Conservation (phyloP, 1,140 invertebrate species). For the Delia radicum region DNA sequence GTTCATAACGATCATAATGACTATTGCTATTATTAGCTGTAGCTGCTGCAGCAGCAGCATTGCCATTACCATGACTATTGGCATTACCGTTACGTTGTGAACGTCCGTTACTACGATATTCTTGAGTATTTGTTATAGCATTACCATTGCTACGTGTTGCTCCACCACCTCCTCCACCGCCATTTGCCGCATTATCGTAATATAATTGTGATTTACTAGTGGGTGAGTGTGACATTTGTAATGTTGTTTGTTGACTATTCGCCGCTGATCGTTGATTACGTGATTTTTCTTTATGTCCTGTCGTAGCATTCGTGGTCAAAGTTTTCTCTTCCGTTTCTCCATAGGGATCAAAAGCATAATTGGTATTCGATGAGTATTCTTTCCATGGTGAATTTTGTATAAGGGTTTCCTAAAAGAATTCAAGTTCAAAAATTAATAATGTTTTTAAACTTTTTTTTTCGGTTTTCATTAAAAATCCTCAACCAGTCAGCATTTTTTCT, state of each 20-base stretch:
- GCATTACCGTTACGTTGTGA: conserved; percentile 16
- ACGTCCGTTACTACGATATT: conserved; percentile 38
- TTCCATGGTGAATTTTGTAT: conserved; percentile 83
- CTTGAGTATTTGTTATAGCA: conserved; percentile 26
- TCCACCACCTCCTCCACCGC: conserved; percentile 36
- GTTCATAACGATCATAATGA: conserved; percentile 28
- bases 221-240: conserved; percentile 56
- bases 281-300: conserved; percentile 40
- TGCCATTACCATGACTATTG: background rate
- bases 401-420: conserved; percentile 71
- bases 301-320: conserved; percentile 51
- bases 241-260: conserved; percentile 49
- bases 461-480: conserved; percentile 28
- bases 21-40: conserved; percentile 8
- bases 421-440: too few species aligned
- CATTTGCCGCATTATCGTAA: conserved; percentile 40
- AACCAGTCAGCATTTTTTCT: conserved; percentile 52
- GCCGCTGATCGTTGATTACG: conserved; percentile 39
- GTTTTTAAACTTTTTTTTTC: conserved; percentile 12
- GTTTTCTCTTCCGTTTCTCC: conserved; percentile 73
- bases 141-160: conserved; percentile 26
- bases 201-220: conserved; percentile 53
- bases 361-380: conserved; percentile 81
- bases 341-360: conserved; percentile 84
- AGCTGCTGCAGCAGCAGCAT: background rate